phyloP scores from a whole-genome alignment of 1,140 invertebrate genomes.

The Drosophila guanche region DNA sequence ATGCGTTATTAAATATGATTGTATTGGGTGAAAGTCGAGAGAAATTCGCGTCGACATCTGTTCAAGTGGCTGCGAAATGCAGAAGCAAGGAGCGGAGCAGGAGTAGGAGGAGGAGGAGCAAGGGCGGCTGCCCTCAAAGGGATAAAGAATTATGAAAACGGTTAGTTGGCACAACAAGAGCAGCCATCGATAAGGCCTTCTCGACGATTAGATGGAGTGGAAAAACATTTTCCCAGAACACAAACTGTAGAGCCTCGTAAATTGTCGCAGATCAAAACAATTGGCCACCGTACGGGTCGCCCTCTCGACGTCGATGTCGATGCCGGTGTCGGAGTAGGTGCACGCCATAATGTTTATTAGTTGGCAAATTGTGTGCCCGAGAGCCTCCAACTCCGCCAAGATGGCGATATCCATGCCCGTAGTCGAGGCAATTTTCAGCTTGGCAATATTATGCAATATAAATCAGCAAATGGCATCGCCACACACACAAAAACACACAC shows the following conservation, averaged over 20 bases:
- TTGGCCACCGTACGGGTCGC: constrained; percentile 30
- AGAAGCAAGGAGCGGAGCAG: constrained; percentile 11
- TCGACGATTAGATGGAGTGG: constrained; percentile 55
- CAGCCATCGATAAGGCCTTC: constrained; percentile 46
- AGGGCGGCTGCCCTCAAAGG: constrained; percentile 37
- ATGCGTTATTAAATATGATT: constrained; percentile 80
- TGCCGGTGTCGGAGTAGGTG: constrained; percentile 35
- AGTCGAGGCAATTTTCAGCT: constrained; percentile 60
- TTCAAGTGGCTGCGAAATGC: constrained; percentile 62
- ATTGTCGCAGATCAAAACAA: constrained; percentile 75
- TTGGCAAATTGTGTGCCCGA: constrained; percentile 60
- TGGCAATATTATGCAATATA: constrained; percentile 77
- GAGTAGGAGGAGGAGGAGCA: no score
- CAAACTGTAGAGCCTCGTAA: constrained; percentile 46
- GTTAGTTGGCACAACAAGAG: constrained; percentile 55
- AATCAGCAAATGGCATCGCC: constrained; percentile 74
- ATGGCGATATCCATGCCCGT: constrained; percentile 46
- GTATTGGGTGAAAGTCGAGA: constrained; percentile 63
- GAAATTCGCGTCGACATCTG: constrained; percentile 72
- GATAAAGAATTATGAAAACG: constrained; percentile 62
- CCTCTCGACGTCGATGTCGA: constrained; percentile 5
- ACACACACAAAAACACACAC: constrained; percentile 15
- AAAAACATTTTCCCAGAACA: constrained; percentile 29
- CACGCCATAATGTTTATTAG: constrained; percentile 66
- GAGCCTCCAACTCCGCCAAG: constrained; percentile 18